Conservation (phyloP, 2,888 invertebrate species). For the Andrena dorsata region DNA sequence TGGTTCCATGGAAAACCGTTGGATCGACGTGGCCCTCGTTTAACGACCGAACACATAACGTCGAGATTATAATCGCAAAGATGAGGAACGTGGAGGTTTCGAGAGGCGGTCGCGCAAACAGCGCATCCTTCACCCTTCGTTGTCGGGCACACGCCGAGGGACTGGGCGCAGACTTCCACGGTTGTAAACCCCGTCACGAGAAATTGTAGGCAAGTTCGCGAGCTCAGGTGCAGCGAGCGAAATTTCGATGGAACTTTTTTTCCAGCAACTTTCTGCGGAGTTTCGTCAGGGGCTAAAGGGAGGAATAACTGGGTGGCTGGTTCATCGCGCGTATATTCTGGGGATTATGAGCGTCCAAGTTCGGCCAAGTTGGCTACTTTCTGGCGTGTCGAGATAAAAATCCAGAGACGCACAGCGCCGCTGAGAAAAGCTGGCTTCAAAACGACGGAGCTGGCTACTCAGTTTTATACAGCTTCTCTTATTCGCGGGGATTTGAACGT, state of each 20-base stretch:
- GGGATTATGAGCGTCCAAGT: conserved; percentile 44
- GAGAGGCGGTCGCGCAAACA: neutral
- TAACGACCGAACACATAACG: conserved; percentile 31
- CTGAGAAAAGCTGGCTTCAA: neutral
- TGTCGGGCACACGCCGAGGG: neutral
- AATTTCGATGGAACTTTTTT: conserved; percentile 31
- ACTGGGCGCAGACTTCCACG: neutral
- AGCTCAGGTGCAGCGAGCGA: conserved; percentile 46
- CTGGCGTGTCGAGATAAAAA: conserved; percentile 16
- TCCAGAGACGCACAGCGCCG: neutral
- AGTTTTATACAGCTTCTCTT: neutral
- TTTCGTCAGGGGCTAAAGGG: neutral
- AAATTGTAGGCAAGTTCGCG: conserved; percentile 11
- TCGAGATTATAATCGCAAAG: conserved; percentile 40
- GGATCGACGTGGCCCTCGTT: neutral
- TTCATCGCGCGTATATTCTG: conserved; percentile 37
- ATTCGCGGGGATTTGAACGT: neutral
- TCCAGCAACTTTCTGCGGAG: conserved; percentile 24
- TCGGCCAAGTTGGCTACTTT: conserved; percentile 29
- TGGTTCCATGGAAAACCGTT: conserved; percentile 15
- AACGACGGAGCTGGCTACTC: too few species aligned
- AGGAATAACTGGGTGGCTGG: neutral
- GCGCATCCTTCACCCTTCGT: neutral
- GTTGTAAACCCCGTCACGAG: neutral
- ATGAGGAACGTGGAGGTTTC: neutral